phyloP scores from a whole-genome alignment of 1,140 invertebrate species.

The Drosophila sulfurigaster region DNA sequence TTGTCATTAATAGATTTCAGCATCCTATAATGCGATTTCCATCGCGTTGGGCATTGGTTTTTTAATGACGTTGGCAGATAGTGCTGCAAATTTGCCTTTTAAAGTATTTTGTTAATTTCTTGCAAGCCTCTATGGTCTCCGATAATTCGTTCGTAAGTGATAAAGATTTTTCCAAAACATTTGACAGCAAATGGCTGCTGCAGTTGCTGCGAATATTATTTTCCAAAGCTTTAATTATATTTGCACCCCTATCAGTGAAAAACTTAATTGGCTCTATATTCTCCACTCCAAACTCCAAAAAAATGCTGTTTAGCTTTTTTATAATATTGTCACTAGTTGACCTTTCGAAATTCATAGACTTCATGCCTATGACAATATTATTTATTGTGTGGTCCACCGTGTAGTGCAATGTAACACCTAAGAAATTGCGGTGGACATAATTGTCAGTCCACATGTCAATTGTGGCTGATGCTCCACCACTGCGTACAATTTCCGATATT shows the following conservation, averaged over 20 bases:
- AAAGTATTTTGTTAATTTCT: constrained; percentile 43
- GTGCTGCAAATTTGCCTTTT: constrained; percentile 44
- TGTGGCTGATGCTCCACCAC: constrained; percentile 32
- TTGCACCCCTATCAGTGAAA: constrained; percentile 27
- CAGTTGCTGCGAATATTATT: constrained; percentile 31
- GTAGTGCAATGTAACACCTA: constrained; percentile 47
- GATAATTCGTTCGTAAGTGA: too few species aligned
- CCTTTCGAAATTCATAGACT: constrained; percentile 49
- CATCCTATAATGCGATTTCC: constrained; percentile 39
- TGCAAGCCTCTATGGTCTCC: constrained; percentile 29
- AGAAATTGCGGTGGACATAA: constrained; percentile 40
- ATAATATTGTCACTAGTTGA: constrained; percentile 40
- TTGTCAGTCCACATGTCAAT: constrained; percentile 45
- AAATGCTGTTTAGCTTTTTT: constrained; percentile 22
- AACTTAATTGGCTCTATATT: constrained; percentile 32
- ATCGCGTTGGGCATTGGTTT: constrained; percentile 34
- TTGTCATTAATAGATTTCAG: too few species aligned
- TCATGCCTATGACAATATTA: constrained; percentile 43
- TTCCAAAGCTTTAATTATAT: constrained; percentile 35
- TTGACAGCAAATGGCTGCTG: constrained; percentile 42
- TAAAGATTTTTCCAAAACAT: constrained; percentile 33
- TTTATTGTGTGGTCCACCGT: constrained; percentile 8
- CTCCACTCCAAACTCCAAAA: constrained; percentile 31
- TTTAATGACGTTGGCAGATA: constrained; percentile 28
- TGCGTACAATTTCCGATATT: constrained; percentile 24